A percentile compares a stretch with the other conserved stretches of the same genome.
These are phyloP conservation scores for Harpagoxenus sublaevis DNA, from an alignment of 2,888 invertebrate genomes.

Conservation along the genomic window DNA sequence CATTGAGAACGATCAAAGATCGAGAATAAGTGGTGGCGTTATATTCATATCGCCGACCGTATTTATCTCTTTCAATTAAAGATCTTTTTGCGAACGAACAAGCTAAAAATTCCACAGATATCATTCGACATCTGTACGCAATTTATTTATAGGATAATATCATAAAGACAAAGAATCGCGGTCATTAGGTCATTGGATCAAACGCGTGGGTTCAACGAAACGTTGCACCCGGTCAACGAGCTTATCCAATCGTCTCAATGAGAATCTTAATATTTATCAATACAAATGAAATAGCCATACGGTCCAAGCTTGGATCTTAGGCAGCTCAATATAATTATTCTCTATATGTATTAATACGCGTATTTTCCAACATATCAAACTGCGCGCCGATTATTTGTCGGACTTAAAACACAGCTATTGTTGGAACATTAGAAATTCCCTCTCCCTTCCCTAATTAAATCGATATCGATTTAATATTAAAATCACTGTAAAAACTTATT, in stretches of 20 bases:
- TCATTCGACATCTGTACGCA: background rate
- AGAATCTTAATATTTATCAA: background rate
- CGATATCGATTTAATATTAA: no score
- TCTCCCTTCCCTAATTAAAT: no score
- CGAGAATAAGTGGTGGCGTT: conserved; percentile 17
- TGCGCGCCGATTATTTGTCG: no score
- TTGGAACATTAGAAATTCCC: no score
- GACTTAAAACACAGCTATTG: no score
- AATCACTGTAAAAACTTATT: no score
- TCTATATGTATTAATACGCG: no score
- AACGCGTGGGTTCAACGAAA: conserved; percentile 37
- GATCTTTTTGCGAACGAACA: background rate
- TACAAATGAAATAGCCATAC: no score
- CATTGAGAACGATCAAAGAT: background rate
- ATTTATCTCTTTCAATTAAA: conserved; percentile 27
- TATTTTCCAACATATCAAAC: no score
- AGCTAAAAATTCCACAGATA: background rate
- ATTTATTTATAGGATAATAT: background rate
- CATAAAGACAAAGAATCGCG: conserved; percentile 13
- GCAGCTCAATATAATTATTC: no score
- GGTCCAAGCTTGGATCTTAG: no score
- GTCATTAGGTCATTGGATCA: background rate
- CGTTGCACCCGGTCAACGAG: conserved; percentile 32
- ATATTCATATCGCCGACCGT: conserved; percentile 33
- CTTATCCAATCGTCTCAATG: background rate